These are phyloP conservation scores for Tympanuchus pallidicinctus DNA, from an alignment of 2,113 vertebrate genomes.

Conservation along the genomic window DNA sequence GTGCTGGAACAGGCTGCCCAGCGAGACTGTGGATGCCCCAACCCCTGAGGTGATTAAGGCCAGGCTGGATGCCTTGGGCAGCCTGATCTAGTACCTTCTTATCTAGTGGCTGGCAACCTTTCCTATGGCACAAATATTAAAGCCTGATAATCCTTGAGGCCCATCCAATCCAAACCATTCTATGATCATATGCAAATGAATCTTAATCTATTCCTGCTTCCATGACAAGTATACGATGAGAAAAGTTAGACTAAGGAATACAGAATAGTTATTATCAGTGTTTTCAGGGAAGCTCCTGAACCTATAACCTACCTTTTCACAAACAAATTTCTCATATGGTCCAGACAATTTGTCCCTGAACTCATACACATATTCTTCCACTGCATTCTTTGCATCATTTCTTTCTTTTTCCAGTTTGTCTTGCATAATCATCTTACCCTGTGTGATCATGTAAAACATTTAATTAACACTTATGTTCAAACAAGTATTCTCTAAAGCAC, in stretches of 20 bases:
- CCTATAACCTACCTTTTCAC: conserved; percentile 73
- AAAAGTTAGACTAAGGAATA: background rate
- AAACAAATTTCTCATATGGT: conserved; percentile 78
- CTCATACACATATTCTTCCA: conserved; percentile 86
- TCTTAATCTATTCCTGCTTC: background rate
- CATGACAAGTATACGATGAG: background rate
- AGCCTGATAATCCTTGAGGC: too few relatives aligned
- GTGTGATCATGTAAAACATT: conserved; percentile 20
- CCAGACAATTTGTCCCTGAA: conserved; percentile 83
- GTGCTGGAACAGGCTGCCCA: too few relatives aligned
- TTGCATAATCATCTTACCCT: conserved; percentile 87
- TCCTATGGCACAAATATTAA: too few relatives aligned
- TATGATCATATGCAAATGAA: background rate
- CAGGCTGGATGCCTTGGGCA: too few relatives aligned
- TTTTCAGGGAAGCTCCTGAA: background rate
- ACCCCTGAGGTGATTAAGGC: too few relatives aligned
- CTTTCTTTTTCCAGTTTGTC: conserved; percentile 85
- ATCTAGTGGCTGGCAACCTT: too few relatives aligned
- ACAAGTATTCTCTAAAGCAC: background rate
- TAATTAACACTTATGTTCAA: background rate
- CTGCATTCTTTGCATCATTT: conserved; percentile 85
- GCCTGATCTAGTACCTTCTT: too few relatives aligned
- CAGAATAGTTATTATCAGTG: background rate
- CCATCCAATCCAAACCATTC: too few relatives aligned
- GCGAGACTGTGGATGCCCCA: too few relatives aligned